Base-by-base conservation (phyloP, 2,888 invertebrate species). In the Embidobia sp. region DNA sequence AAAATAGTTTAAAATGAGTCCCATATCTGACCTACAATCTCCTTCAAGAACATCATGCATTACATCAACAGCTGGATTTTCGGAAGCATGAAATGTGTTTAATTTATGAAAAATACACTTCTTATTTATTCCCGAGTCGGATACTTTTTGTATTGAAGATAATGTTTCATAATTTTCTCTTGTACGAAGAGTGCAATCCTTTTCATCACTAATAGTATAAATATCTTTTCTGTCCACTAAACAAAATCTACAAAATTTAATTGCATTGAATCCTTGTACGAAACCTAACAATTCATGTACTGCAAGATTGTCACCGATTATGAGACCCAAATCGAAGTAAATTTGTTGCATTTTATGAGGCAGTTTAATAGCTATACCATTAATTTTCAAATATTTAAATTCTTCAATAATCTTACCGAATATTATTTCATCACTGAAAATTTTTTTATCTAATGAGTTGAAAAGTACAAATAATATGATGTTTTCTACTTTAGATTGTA, bases 231-330 rank as follows among this genome's bases (percentile, higher is more conserved):
- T 6, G n/a, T 27, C 46, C 5, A 55, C 49, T 27, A 64, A 53
- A 57, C 78, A 81, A 48, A 80, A 80, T 33, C 81, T 66, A 51
- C 79, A 81, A 22, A 73, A 72, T 37, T 26, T 33, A 15, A 8
- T 81, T 3, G 76, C 57, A 42, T 53, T 67, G 35, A 79, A 81
- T 11, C 44, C 22, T 63, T 66, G 73, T 16, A 11, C 13, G 44
- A 81, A 79, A 6, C 77, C 79, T 13, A 77, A 8, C 7, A 78
- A 31, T 4, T 49, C 46, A 33, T 79, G 35, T 6, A 80, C 0
- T 1, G 74, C 80, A 1, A 79, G 42, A 49, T 80, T 80, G 27
- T 79, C 80, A 4, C 79, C 80, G 4, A 77, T 22, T 10, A 80
- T 42, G 3, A 76, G 13, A 4, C 63, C 75, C 10, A 79, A 11